Base-by-base conservation (phyloP, 2,113 vertebrate genomes). In the Neofelis nebulosa region DNA sequence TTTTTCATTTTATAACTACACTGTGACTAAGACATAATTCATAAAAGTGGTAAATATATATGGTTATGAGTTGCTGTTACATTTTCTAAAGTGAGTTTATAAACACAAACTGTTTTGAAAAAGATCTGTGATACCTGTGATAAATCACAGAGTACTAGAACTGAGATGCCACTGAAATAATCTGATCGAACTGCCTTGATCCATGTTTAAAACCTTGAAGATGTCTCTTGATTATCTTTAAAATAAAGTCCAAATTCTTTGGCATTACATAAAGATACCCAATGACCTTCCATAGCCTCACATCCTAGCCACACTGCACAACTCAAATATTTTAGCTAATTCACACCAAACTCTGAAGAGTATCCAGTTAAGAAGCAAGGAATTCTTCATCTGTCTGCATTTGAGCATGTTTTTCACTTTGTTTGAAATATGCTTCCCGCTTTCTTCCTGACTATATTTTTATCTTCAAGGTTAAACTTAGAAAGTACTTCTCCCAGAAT, bases 141-240 rank as follows among this genome's bases (percentile, higher is more conserved):
- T 57, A 76, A 36, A 65, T 74, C 25, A 55, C n/a, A 38, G 19
- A 94, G 63, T 50, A 10, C 50, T 76, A 66, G 45, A 81, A 71
- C 8, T 71, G 13, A 91, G 21, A 33, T 36, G 18, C 25, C 50
- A 52, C 1, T 55, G 57, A 93, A 78, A 52, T 57, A 84, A 45
- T 73, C 29, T 38, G 52, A 36, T 92, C 2, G 25, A 80, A n/a
- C 10, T 50, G 81, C 23, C 27, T 82, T 14, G 41, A 12, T 78
- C 14, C 12, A 15, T 68, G 19, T 55, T 87, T 71, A 18, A 96
- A 96, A 71, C 10, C 1, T 50, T 66, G 52, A 78, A 71, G 19
- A 29, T 69, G 5, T 89, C 3, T 95, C 41, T 55, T 84, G 73
- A 80, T 95, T 97, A 91, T 71, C 52, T 61, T 93, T 63, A 63